Percentiles rank a stretch among this genome's conserved stretches.
Evolutionary conservation across 2,888 invertebrate genomes (phyloP).

Genomic region (Cataglyphis altisquamis): DNA sequence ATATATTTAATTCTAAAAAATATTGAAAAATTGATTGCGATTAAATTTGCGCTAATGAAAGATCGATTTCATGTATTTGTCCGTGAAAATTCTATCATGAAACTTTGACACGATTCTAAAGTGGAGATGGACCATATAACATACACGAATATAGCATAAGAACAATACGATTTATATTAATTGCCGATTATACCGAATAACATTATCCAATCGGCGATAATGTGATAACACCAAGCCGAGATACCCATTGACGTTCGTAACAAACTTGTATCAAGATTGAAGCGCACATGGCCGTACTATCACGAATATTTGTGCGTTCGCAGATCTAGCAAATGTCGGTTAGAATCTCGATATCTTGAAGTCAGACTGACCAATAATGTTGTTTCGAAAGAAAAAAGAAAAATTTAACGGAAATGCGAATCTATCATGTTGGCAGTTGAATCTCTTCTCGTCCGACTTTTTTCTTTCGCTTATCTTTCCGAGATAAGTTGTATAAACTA

Average conservation of each 20-base stretch:
- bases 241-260: background rate
- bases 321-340: conserved; percentile 20
- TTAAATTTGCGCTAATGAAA: background rate
- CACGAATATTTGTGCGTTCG: conserved; percentile 15
- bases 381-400: background rate
- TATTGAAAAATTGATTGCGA: background rate
- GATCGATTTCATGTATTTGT: background rate
- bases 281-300: background rate
- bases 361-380: conserved; percentile 9
- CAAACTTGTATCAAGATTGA: conserved; percentile 12
- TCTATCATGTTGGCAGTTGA: background rate
- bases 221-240: background rate
- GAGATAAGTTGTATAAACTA: background rate
- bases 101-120: background rate
- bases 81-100: background rate
- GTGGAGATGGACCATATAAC: background rate
- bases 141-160: conserved; percentile 28
- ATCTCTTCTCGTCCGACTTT: conserved; percentile 14
- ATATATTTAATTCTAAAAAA: background rate
- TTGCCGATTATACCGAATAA: background rate
- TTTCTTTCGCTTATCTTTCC: background rate
- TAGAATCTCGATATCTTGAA: background rate
- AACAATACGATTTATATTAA: conserved; percentile 1
- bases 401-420: background rate
- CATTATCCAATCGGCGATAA: background rate